Percentiles rank a stretch among this genome's conserved stretches.
Conservation (phyloP, 2,113 vertebrate genomes). For the Elanoides forficatus region DNA sequence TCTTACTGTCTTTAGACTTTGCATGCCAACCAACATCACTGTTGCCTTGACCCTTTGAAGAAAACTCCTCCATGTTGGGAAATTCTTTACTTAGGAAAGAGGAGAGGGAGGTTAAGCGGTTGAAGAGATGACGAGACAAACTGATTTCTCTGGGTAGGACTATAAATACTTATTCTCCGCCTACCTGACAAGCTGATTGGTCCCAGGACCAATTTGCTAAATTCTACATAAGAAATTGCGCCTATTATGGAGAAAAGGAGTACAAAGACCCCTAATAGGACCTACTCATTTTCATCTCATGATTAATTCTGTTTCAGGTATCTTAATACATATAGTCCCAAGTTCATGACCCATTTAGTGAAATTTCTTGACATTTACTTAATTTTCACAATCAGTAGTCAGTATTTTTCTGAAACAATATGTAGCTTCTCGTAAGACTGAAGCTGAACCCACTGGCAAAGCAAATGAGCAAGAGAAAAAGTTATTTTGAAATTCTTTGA, state of each 20-base stretch:
- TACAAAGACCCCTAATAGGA: background rate
- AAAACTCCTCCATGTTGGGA: background rate
- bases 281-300: background rate
- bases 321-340: background rate
- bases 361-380: background rate
- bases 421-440: background rate
- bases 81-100: background rate
- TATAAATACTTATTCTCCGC: constrained; percentile 39
- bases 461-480: background rate
- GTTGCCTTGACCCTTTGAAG: background rate
- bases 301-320: background rate
- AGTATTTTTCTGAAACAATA: background rate
- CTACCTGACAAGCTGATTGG: constrained; percentile 42
- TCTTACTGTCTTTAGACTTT: background rate
- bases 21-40: background rate
- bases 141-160: background rate
- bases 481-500: background rate
- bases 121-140: background rate
- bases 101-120: background rate
- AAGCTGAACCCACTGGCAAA: background rate
- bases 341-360: background rate
- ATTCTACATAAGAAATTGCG: constrained; percentile 39
- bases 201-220: constrained; percentile 22
- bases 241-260: constrained; percentile 66
- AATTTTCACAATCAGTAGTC: background rate